Conservation (phyloP, 2,113 vertebrate genomes). For the Poecile atricapillus region DNA sequence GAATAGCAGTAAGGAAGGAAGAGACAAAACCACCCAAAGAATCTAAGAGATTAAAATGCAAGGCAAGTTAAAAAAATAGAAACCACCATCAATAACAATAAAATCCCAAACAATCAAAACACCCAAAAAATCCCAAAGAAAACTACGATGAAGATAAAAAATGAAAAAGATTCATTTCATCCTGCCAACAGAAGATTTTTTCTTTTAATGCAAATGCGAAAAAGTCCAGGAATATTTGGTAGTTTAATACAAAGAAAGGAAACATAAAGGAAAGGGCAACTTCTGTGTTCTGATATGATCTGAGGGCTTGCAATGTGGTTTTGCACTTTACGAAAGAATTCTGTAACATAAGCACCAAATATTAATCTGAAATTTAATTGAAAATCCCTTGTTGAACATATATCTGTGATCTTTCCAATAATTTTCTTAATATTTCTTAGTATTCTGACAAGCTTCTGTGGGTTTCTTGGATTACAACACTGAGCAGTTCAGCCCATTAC, state of each 20-base stretch:
- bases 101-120: background rate
- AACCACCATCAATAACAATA: background rate
- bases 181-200: background rate
- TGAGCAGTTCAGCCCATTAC: background rate
- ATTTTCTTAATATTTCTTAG: background rate
- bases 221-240: background rate
- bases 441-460: background rate
- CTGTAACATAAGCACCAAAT: background rate
- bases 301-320: background rate
- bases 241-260: background rate
- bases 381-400: background rate
- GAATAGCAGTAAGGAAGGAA: background rate
- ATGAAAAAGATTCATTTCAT: background rate
- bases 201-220: background rate
- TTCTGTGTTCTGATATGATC: background rate
- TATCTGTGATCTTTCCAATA: background rate
- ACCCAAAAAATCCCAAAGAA: background rate
- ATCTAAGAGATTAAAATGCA: background rate
- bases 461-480: background rate
- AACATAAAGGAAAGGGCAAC: background rate
- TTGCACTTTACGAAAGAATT: background rate
- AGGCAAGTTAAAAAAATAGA: background rate
- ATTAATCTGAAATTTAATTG: background rate
- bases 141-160: background rate
- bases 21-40: rapidly evolving